phyloP scores from a whole-genome alignment of 2,113 vertebrate genomes.

The Urocynchramus pylzowi region DNA sequence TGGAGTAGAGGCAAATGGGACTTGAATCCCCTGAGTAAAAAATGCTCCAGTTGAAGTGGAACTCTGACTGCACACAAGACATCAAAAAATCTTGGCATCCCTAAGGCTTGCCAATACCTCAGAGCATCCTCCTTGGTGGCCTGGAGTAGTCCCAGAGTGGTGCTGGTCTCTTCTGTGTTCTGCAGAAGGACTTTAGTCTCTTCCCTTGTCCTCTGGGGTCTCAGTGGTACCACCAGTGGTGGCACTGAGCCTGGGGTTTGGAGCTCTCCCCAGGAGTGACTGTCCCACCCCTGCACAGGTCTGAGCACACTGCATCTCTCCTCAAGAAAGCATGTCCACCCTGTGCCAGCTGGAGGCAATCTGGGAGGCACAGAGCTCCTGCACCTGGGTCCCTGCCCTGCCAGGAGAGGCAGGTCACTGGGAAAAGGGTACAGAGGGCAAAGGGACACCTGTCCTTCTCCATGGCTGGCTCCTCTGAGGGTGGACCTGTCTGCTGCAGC shows the following conservation, averaged over 20 bases:
- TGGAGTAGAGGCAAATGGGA: neutral
- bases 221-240: neutral
- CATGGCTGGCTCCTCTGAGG: neutral
- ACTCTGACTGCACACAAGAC: neutral
- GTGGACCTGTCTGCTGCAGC: neutral
- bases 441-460: neutral
- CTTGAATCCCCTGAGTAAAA: neutral
- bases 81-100: neutral
- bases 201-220: neutral
- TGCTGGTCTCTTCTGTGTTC: neutral
- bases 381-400: neutral
- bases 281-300: neutral
- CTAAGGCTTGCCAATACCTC: neutral
- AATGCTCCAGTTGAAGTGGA: neutral
- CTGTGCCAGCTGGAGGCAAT: neutral
- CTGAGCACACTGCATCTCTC: neutral
- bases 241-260: neutral
- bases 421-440: neutral
- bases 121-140: neutral
- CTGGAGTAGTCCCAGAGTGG: neutral
- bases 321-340: neutral
- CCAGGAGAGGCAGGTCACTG: fast-evolving
- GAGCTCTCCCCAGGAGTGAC: neutral
- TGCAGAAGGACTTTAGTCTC: neutral
- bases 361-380: neutral